phyloP scores from a whole-genome alignment of 2,113 vertebrate genomes.

The Sceloporus tristichus region DNA sequence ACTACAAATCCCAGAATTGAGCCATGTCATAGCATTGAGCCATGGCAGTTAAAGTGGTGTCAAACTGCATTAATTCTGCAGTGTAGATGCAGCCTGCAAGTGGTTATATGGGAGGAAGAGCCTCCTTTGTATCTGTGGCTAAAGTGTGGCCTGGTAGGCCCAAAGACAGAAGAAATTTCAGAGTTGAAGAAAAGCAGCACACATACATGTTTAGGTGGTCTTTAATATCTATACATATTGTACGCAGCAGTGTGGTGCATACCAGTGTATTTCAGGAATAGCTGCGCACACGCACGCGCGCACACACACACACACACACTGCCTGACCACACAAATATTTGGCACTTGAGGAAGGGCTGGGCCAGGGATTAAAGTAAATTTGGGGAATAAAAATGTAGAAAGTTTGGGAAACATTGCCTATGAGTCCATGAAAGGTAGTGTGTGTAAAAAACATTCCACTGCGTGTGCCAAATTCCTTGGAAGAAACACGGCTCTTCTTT shows the following conservation, averaged over 20 bases:
- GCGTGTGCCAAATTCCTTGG: conserved; percentile 17
- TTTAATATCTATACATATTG: background rate
- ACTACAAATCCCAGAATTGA: too few species aligned
- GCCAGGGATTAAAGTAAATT: background rate
- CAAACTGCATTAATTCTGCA: too few species aligned
- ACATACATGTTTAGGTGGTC: background rate
- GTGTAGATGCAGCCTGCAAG: too few species aligned
- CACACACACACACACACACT: too few species aligned
- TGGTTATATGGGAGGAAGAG: too few species aligned
- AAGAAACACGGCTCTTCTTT: conserved; percentile 33
- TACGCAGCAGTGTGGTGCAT: too few species aligned
- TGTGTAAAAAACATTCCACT: conserved; percentile 23
- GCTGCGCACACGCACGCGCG: too few species aligned
- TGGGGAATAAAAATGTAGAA: background rate
- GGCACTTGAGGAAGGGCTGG: background rate
- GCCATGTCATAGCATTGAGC: too few species aligned
- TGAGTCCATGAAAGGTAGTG: conserved; percentile 43
- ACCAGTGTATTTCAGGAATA: background rate
- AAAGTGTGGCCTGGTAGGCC: background rate
- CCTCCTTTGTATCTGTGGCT: background rate
- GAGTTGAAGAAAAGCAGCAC: background rate
- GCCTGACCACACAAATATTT: background rate
- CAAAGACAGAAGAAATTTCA: background rate
- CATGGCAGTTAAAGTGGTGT: too few species aligned
- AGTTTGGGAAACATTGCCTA: conserved; percentile 20